phyloP scores from a whole-genome alignment of 2,113 vertebrate species.

The Glaucomys volans region DNA sequence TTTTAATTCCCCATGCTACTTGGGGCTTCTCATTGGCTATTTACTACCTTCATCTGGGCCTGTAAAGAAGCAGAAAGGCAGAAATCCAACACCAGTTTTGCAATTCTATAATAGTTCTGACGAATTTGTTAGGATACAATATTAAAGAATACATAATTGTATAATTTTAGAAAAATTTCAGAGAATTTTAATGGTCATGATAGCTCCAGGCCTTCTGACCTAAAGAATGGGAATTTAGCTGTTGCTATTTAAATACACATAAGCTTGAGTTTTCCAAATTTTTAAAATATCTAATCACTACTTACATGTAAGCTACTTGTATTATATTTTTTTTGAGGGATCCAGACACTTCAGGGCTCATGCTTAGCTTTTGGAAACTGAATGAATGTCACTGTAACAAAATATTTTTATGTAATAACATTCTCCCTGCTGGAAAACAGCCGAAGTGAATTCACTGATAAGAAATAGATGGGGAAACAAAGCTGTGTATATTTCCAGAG shows the following conservation, averaged over 20 bases:
- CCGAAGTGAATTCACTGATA: slow-evolving; percentile 57
- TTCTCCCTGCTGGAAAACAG: not conserved
- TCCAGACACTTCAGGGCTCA: not conserved
- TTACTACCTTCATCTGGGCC: not conserved
- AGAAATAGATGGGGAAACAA: slow-evolving; percentile 49
- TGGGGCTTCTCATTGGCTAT: not conserved
- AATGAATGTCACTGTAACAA: not conserved
- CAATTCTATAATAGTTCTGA: not conserved
- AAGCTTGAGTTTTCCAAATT: slow-evolving; percentile 32
- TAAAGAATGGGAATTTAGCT: slow-evolving; percentile 29
- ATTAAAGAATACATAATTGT: not conserved
- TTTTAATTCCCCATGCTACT: not conserved
- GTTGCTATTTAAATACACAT: not conserved
- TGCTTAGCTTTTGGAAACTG: not conserved
- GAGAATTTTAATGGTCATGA: not conserved
- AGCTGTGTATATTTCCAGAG: slow-evolving; percentile 8
- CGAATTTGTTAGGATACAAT: not conserved
- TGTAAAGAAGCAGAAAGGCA: not conserved
- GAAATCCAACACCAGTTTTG: not conserved
- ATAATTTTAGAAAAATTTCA: not conserved
- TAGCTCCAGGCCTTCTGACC: not conserved
- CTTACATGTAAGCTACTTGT: not conserved
- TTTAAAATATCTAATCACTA: not conserved
- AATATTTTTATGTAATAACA: not conserved
- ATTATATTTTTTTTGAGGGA: slow-evolving; percentile 21